Percentiles rank a stretch among this genome's conserved stretches.
Conservation (phyloP, 2,888 invertebrate genomes). For the Zeuzera pyrina region DNA sequence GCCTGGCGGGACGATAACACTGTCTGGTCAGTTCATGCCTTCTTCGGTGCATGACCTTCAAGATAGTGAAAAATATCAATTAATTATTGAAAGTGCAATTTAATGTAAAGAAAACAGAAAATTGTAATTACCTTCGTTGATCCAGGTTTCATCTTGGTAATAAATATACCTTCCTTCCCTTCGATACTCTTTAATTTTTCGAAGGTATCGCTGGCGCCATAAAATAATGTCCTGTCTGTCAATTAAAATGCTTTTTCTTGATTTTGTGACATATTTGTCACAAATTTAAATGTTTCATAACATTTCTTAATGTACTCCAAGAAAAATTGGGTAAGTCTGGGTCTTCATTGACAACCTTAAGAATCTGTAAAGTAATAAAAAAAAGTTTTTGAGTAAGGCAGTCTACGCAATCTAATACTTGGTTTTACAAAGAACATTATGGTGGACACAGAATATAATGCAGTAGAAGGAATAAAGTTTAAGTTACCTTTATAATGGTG, state of each 20-base stretch:
- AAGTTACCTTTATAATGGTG: constrained; percentile 17
- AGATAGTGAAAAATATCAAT: constrained; percentile 3
- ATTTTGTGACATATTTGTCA: not conserved
- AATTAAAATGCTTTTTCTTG: not conserved
- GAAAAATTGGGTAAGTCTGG: not conserved
- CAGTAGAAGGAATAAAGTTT: constrained; percentile 13
- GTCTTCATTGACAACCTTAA: constrained; percentile 12
- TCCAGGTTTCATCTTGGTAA: constrained; percentile 15
- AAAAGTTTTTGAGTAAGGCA: constrained; percentile 14
- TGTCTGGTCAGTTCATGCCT: constrained; percentile 2
- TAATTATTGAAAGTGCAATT: constrained; percentile 2
- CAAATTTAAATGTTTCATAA: constrained; percentile 1
- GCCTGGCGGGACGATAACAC: too few species aligned
- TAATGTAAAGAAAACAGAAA: not conserved
- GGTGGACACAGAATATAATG: constrained; percentile 13
- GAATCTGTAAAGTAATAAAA: constrained; percentile 17
- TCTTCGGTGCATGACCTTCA: constrained; percentile 4
- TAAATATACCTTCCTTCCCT: constrained; percentile 14
- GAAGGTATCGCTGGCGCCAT: constrained; percentile 15
- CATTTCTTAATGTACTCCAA: not conserved
- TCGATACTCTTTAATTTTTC: constrained; percentile 12
- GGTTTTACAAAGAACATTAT: constrained; percentile 12
- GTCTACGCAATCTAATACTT: constrained; percentile 14
- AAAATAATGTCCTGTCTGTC: constrained; percentile 13
- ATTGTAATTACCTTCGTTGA: constrained; percentile 11